These are phyloP conservation scores for Amblyjoppa fuscipennis DNA, from an alignment of 2,888 invertebrate genomes.

Conservation along the genomic window DNA sequence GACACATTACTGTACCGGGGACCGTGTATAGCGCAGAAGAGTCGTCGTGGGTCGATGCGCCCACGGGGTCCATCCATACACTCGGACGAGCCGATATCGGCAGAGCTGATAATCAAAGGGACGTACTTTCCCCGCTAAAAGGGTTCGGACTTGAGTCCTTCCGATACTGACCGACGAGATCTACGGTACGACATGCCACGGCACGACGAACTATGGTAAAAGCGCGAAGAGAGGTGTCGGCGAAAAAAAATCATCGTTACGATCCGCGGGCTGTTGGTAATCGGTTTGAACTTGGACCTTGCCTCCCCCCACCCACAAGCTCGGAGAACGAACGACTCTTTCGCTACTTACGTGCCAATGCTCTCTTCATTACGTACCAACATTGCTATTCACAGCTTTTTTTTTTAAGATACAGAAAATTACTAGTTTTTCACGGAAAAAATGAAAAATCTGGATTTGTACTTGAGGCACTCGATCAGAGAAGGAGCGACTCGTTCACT, in stretches of 20 bases:
- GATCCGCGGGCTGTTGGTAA: slow-evolving; percentile 72
- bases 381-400: too few relatives aligned
- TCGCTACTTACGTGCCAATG: neutral
- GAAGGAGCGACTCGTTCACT: too few relatives aligned
- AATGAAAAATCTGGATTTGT: too few relatives aligned
- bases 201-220: neutral
- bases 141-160: neutral
- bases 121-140: neutral
- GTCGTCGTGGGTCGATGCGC: slow-evolving; percentile 75
- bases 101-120: neutral
- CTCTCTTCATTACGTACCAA: too few relatives aligned
- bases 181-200: neutral
- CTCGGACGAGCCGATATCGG: neutral
- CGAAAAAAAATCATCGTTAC: slow-evolving; percentile 67
- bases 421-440: too few relatives aligned
- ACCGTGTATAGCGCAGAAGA: slow-evolving; percentile 4
- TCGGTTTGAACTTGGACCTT: slow-evolving; percentile 82
- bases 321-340: neutral
- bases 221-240: slow-evolving; percentile 69
- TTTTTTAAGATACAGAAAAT: too few relatives aligned
- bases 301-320: neutral
- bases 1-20: slow-evolving; percentile 17
- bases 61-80: slow-evolving; percentile 57
- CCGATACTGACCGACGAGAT: neutral
- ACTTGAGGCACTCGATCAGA: neutral